Conservation (phyloP, 2,888 invertebrate genomes). For the Leptinotarsa haldemani region DNA sequence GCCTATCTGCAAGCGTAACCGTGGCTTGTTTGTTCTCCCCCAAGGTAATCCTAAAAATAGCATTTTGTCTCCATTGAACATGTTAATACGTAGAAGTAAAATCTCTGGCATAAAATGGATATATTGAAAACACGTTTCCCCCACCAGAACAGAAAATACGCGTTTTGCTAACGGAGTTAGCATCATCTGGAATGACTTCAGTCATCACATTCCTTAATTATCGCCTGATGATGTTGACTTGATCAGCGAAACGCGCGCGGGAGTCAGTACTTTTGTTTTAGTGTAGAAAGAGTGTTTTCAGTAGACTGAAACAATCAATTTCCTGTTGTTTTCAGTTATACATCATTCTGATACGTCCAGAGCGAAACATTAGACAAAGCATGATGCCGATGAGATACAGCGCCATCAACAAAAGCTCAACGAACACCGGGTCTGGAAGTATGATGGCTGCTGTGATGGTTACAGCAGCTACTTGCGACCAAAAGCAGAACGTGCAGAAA, state of each 20-base stretch:
- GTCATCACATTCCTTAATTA: no score
- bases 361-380: slow-evolving; percentile 88
- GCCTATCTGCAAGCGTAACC: slow-evolving; percentile 92
- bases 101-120: no score
- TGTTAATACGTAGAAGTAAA: no score
- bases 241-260: no score
- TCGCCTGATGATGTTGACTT: no score
- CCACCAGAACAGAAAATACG: no score
- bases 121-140: no score
- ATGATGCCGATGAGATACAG: slow-evolving; percentile 81
- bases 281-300: no score
- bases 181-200: not conserved
- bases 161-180: not conserved
- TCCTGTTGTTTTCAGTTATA: slow-evolving; percentile 72
- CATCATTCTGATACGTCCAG: slow-evolving; percentile 89
- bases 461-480: slow-evolving; percentile 76
- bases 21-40: slow-evolving; percentile 94
- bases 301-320: not conserved
- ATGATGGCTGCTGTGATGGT: slow-evolving; percentile 78
- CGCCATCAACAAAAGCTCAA: slow-evolving; percentile 73
- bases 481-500: slow-evolving; percentile 74
- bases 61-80: no score
- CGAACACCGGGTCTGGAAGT: slow-evolving; percentile 72
- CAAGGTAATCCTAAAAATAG: slow-evolving; percentile 73
- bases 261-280: no score